Base-by-base conservation (phyloP, 2,888 invertebrate genomes). In the Clunio marinus region DNA sequence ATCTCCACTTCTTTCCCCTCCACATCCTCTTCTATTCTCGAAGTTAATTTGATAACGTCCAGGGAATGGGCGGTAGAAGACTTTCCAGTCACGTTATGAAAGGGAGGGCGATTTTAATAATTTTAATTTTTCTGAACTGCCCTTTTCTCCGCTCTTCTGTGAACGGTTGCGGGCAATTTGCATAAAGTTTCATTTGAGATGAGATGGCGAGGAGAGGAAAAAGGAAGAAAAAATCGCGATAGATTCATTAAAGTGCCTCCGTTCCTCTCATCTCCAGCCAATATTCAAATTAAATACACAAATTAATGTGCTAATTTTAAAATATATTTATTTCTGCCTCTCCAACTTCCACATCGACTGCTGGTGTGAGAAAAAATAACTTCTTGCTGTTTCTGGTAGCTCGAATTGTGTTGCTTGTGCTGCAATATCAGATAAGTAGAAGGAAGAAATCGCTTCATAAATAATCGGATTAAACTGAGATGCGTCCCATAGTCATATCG, bases 271-370 rank as follows among this genome's bases (percentile, higher is more conserved):
- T 22, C 25, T 32, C 17, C 28, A 15, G 25, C 7, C 37, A 62
- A 62, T 62, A 62, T 62, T 65, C 45, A 65, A 65, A 28, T 63
- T 65, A 65, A 65, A 46, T 46, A 46, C 46, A 46, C 63, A 65
- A 65, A 63, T 63, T 63, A 63, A 63, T 63, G 63, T n/a, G 62
- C 62, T 37, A 62, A 62, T 62, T 62, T 62, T 41, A 62, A 62
- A n/a, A 28, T 32, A 51, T 51, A n/a, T n/a, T n/a, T n/a, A n/a
- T n/a, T n/a, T n/a, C n/a, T n/a, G n/a, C n/a, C n/a, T n/a, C n/a
- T 51, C 22, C 51, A n/a, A 22, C 3, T 10, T 10, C 7, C 5
- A 8, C 32, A 32, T 32, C 51, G 51, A 8, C 2, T 7, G 3
- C 2, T 2, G 10, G 41, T 41, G 41, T 41, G 41, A n/a, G 41